Evolutionary conservation across 2,113 vertebrate species (phyloP).

Genomic region (Anser brachyrhynchus): DNA sequence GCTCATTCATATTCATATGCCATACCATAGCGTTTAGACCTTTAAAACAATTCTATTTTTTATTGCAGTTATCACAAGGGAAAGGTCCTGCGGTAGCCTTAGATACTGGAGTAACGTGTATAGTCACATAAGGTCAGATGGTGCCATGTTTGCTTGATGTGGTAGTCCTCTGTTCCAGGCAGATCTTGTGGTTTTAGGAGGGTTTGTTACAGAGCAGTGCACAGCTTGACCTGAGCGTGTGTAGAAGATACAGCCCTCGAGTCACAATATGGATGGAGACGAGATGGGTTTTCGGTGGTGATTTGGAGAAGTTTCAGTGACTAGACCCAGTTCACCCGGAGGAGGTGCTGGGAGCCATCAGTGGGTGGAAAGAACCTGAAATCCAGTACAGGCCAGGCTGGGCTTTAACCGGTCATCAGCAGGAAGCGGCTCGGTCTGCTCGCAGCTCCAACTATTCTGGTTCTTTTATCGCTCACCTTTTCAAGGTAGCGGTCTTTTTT

Average conservation of each 20-base stretch:
- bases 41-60: constrained; percentile 31
- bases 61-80: not conserved
- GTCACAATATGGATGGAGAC: not conserved
- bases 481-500: not conserved
- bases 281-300: not conserved
- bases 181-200: not conserved
- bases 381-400: not conserved
- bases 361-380: not conserved
- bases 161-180: not conserved
- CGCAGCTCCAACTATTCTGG: not conserved
- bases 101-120: not conserved
- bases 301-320: not conserved
- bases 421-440: not conserved
- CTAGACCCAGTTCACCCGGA: not conserved
- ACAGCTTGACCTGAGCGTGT: rapidly evolving
- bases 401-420: not conserved
- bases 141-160: not conserved
- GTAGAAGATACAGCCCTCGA: not conserved
- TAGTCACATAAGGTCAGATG: not conserved
- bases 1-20: constrained; percentile 51
- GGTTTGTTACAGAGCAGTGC: not conserved
- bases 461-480: not conserved
- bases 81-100: not conserved
- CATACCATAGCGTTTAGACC: constrained; percentile 25
- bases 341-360: rapidly evolving